Conservation (phyloP, 2,888 invertebrate species). For the Electrophaes corylata region DNA sequence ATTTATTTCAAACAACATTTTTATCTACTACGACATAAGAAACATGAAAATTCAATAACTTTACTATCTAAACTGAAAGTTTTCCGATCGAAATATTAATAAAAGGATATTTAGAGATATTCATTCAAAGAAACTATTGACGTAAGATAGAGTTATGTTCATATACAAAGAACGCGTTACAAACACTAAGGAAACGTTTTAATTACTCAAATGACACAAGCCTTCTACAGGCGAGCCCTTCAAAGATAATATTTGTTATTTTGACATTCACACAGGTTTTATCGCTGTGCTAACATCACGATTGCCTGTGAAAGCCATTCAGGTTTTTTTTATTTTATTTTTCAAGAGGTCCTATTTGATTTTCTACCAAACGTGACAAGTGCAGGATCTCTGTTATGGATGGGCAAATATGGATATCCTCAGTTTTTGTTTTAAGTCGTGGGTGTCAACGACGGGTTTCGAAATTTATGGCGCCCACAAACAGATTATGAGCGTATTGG, state of each 20-base stretch:
- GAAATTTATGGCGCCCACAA: slow-evolving; percentile 58
- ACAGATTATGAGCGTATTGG: slow-evolving; percentile 48
- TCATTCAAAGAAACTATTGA: slow-evolving; percentile 28
- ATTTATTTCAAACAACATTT: background rate
- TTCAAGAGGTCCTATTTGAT: slow-evolving; percentile 71
- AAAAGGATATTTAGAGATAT: background rate
- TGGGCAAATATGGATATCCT: slow-evolving; percentile 71
- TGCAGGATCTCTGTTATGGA: slow-evolving; percentile 74
- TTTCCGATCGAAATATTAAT: too few species aligned
- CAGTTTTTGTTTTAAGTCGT: slow-evolving; percentile 64
- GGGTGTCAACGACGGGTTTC: slow-evolving; percentile 54
- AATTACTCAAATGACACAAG: slow-evolving; percentile 65
- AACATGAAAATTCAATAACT: background rate
- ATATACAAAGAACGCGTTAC: slow-evolving; percentile 36
- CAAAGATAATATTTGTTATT: slow-evolving; percentile 81
- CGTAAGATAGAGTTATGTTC: slow-evolving; percentile 34
- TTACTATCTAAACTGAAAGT: background rate
- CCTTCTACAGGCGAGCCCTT: slow-evolving; percentile 38
- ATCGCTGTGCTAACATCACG: slow-evolving; percentile 78
- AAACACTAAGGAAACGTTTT: slow-evolving; percentile 49
- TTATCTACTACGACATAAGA: background rate
- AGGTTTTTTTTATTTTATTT: slow-evolving; percentile 76
- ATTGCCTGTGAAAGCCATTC: slow-evolving; percentile 80
- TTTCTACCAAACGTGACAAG: slow-evolving; percentile 80
- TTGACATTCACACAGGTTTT: slow-evolving; percentile 84